Evolutionary conservation across 1,140 invertebrate species (phyloP).

Genomic region (Marisa cornuarietis): DNA sequence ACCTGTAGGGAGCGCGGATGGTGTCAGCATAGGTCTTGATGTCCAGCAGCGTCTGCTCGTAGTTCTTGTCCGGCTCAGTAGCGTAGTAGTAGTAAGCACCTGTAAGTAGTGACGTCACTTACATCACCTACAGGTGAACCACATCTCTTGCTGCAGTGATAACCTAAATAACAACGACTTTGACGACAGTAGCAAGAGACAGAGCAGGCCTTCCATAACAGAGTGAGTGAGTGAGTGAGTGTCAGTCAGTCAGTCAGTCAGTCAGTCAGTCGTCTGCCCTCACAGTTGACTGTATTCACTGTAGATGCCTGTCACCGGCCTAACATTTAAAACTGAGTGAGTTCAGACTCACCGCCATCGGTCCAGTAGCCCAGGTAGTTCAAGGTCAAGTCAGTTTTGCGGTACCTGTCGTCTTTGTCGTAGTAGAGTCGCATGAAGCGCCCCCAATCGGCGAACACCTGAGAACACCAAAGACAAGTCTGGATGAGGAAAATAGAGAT

Average conservation of each 20-base stretch:
- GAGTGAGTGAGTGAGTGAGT: no score
- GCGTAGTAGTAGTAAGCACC: conserved; percentile 56
- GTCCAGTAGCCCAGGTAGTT: conserved; percentile 28
- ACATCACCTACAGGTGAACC: no score
- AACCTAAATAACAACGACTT: no score
- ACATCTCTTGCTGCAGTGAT: no score
- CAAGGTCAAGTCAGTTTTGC: conserved; percentile 12
- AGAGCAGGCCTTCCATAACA: no score
- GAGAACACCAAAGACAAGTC: not conserved
- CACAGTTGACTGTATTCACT: no score
- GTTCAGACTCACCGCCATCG: conserved; percentile 8
- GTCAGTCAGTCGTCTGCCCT: no score
- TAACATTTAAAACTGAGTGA: not conserved
- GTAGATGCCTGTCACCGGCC: no score
- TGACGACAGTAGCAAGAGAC: no score
- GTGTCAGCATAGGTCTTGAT: conserved; percentile 30
- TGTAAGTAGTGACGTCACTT: conserved; percentile 23
- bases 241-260: no score
- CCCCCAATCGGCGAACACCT: conserved; percentile 50
- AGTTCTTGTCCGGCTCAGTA: conserved; percentile 43
- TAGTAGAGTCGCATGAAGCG: conserved; percentile 36
- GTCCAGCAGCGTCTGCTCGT: conserved; percentile 47
- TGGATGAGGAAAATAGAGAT: not conserved
- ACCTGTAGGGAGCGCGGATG: conserved; percentile 41
- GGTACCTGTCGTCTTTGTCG: conserved; percentile 25